Percentiles rank a stretch among this genome's conserved stretches.
Evolutionary conservation across 2,797 vertebrate species (phyloP).

Genomic region (Buceros bicornis): DNA sequence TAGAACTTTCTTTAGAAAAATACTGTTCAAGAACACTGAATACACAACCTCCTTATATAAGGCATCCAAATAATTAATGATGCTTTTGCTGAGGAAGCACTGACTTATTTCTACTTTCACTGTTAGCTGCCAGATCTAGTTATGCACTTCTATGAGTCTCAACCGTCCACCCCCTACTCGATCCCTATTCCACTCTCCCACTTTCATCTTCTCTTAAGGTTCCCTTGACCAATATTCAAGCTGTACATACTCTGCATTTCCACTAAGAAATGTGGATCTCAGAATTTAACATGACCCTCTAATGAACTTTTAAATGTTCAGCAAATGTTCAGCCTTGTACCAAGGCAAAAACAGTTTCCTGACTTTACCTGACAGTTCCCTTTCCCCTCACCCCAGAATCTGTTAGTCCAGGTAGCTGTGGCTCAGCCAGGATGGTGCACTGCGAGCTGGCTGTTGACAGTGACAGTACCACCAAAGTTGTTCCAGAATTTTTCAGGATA

Average conservation of each 20-base stretch:
- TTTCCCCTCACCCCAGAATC: neutral
- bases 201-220: neutral
- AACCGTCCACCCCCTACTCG: neutral
- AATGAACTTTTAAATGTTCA: fast-evolving
- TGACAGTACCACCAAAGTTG: neutral
- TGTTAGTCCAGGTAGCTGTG: neutral
- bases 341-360: neutral
- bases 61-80: constrained; percentile 13
- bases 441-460: neutral
- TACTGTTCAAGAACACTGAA: neutral
- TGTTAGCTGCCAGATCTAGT: neutral
- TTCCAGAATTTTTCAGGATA: neutral
- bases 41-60: neutral
- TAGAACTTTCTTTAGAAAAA: neutral
- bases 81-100: neutral
- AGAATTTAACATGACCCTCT: neutral
- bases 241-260: neutral
- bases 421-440: neutral
- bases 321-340: neutral
- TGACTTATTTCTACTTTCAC: neutral
- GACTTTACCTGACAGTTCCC: neutral
- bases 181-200: neutral
- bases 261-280: neutral
- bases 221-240: neutral
- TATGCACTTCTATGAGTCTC: neutral